phyloP scores from a whole-genome alignment of 64 coral and sea anemone species.

The Catalaphyllia jardinei region DNA sequence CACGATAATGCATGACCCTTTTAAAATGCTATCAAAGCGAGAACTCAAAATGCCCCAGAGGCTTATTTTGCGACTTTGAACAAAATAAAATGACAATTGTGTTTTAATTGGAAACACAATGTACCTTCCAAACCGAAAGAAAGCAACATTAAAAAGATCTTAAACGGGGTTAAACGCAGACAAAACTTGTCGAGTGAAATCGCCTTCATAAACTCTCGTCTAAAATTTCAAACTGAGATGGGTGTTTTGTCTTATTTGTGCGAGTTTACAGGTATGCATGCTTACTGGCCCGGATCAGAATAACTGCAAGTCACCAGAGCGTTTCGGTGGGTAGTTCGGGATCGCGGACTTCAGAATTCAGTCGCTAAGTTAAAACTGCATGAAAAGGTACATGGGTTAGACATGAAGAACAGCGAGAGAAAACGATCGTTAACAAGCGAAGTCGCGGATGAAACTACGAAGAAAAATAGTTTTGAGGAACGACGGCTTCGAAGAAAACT shows the following conservation, averaged over 20 bases:
- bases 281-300: background rate
- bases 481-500: constrained; percentile 15
- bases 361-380: background rate
- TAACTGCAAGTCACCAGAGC: background rate
- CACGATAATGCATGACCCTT: no score
- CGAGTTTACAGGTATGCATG: background rate
- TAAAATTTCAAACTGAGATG: no score
- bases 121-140: background rate
- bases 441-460: constrained; percentile 28
- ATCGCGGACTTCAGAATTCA: background rate
- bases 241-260: no score
- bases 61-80: background rate
- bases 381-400: background rate
- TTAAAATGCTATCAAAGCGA: background rate
- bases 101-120: no score
- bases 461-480: constrained; percentile 33
- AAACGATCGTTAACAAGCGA: constrained; percentile 28
- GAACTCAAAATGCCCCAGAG: background rate
- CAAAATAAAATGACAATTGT: background rate
- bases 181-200: no score
- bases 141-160: background rate
- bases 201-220: no score
- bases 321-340: background rate
- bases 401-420: background rate
- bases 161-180: background rate